These are phyloP conservation scores for Aphis craccivora DNA, from an alignment of 1,140 invertebrate genomes.

Conservation along the genomic window DNA sequence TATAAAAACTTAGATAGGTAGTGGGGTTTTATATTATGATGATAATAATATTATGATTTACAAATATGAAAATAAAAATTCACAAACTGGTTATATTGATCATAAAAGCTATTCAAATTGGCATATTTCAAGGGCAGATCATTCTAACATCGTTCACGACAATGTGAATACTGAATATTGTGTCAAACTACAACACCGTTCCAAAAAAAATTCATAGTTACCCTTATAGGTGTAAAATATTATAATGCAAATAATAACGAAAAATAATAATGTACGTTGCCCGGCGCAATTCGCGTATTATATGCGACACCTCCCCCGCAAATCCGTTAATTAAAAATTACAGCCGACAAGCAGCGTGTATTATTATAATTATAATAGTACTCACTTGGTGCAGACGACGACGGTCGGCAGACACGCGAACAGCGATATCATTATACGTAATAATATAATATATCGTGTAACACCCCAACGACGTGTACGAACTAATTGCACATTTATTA, in stretches of 20 bases:
- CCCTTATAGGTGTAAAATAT: not conserved
- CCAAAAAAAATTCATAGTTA: not conserved
- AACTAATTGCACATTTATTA: not conserved
- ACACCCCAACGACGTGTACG: not conserved
- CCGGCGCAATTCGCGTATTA: not conserved
- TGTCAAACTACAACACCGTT: not conserved
- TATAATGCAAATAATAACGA: not conserved
- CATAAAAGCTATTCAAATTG: no score
- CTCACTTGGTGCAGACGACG: not conserved
- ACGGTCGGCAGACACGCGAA: not conserved
- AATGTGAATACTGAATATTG: not conserved
- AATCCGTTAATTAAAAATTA: conserved; percentile 2
- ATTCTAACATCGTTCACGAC: not conserved
- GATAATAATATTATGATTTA: no score
- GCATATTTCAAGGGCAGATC: no score
- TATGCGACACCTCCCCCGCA: not conserved
- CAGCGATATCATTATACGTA: not conserved
- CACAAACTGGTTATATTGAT: no score
- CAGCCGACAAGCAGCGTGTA: not conserved
- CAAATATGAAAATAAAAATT: no score
- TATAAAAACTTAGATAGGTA: no score
- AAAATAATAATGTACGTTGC: not conserved
- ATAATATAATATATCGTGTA: not conserved
- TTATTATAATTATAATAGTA: not conserved
- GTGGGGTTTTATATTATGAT: no score